A percentile compares a stretch with the other conserved stretches of the same genome.
Evolutionary conservation across 1,140 invertebrate species (phyloP).

Genomic region (Aradophagus sp.): DNA sequence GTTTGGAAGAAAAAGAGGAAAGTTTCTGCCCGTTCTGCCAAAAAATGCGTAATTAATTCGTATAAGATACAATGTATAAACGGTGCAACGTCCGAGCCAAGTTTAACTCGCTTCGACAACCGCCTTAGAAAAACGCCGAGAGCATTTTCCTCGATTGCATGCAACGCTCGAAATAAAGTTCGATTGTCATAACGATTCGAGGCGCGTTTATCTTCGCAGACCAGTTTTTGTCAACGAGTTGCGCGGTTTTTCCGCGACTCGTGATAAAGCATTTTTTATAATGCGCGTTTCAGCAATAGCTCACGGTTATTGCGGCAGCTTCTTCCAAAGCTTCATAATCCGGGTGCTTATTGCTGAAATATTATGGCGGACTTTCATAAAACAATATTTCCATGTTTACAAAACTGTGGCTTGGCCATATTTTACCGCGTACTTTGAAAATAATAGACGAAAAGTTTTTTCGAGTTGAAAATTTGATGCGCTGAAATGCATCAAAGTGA

Average conservation of each 20-base stretch:
- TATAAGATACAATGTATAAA: slow-evolving; percentile 28
- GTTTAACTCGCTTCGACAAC: slow-evolving; percentile 36
- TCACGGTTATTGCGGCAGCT: slow-evolving; percentile 27
- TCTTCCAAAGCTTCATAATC: slow-evolving; percentile 27
- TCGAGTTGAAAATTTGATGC: slow-evolving; percentile 6
- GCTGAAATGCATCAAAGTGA: too few relatives aligned
- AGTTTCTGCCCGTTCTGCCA: too few relatives aligned
- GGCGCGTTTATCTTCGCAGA: neutral
- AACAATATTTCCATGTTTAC: slow-evolving; percentile 35
- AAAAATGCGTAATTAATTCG: too few relatives aligned
- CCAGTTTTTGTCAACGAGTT: neutral
- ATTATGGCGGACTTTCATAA: slow-evolving; percentile 23
- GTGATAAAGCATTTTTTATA: slow-evolving; percentile 29
- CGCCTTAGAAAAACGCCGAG: slow-evolving; percentile 25
- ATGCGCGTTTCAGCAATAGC: slow-evolving; percentile 18
- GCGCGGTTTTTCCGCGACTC: neutral
- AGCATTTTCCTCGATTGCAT: slow-evolving; percentile 18
- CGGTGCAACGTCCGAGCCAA: slow-evolving; percentile 26
- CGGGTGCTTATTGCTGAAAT: slow-evolving; percentile 32
- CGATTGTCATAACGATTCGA: slow-evolving; percentile 17
- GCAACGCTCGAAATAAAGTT: slow-evolving; percentile 18
- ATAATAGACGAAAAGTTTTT: too few relatives aligned
- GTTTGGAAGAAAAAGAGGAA: too few relatives aligned
- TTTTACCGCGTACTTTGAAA: slow-evolving; percentile 10
- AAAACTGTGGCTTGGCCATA: slow-evolving; percentile 12